phyloP scores from a whole-genome alignment of 2,888 invertebrate genomes.

The Globia sparganii region DNA sequence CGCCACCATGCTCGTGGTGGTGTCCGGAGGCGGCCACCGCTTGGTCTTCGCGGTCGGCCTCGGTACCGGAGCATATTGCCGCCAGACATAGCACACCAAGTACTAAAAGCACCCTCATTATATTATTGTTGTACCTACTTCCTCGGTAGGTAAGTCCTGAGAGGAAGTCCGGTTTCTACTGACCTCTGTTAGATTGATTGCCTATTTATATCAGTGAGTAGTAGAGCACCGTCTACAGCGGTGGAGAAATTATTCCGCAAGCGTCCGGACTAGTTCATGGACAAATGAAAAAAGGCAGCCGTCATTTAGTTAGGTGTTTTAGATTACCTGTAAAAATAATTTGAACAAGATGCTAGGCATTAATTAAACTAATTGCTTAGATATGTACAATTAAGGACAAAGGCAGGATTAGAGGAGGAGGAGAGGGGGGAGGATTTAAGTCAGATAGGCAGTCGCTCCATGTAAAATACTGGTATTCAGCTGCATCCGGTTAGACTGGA shows the following conservation, averaged over 20 bases:
- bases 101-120: slow-evolving; percentile 82
- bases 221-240: slow-evolving; percentile 74
- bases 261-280: slow-evolving; percentile 85
- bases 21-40: slow-evolving; percentile 89
- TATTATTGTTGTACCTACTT: slow-evolving; percentile 58
- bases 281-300: slow-evolving; percentile 73
- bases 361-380: neutral
- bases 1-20: slow-evolving; percentile 91
- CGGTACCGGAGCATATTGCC: slow-evolving; percentile 79
- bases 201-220: slow-evolving; percentile 85
- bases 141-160: slow-evolving; percentile 59
- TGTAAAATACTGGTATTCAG: too few relatives aligned
- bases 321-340: slow-evolving; percentile 1
- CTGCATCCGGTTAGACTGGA: too few relatives aligned
- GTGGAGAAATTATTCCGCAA: slow-evolving; percentile 88
- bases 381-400: neutral
- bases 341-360: slow-evolving; percentile 2
- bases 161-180: slow-evolving; percentile 67
- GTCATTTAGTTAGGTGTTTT: slow-evolving; percentile 58
- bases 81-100: slow-evolving; percentile 82
- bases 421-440: too few relatives aligned
- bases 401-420: too few relatives aligned
- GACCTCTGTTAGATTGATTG: slow-evolving; percentile 69
- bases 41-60: slow-evolving; percentile 77
- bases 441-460: too few relatives aligned